Base-by-base conservation (phyloP, 2,113 vertebrate genomes). In the Cyprinodon tularosa region DNA sequence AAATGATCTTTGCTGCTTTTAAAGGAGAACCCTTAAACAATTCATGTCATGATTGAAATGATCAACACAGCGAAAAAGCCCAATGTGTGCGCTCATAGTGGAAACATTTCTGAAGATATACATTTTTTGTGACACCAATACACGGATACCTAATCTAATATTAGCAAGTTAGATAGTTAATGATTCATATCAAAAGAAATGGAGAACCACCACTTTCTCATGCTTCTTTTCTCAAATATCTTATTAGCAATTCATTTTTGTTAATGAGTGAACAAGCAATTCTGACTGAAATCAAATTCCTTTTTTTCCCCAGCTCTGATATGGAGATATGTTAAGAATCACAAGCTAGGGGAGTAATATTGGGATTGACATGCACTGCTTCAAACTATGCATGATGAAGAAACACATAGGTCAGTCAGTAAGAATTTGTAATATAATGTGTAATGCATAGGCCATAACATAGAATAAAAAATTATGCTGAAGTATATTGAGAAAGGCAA, bases 111-210 rank as follows among this genome's bases (percentile, higher is more conserved):
- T 62, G 44, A 77, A 83, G 78, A 62, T 66, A 76, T 81, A 73
- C 1, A 82, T 88, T 81, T 89, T 82, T 86, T 69, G 74, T 72
- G 20, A 17, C 62, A 50, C 72, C 66, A 74, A 83, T 83, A 72
- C 66, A 53, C 77, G 72, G 75, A 66, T 62, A 69, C 66, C 75
- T 87, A 88, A 92, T 90, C 77, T 77, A 88, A 85, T 89, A 89
- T 82, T 72, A 86, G 70, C 64, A 81, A 89, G 89, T 91, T 81
- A 83, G 79, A 86, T 77, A 74, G 80, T 72, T 82, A 88, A 90
- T 88, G 85, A 88, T 79, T 90, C 81, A 73, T 82, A 87, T 81
- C 74, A 70, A 50, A 82, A 62, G 74, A 84, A 89, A 90, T 88
- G 84, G 82, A 83, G 88, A 87, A 89, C 83, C 77, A 60, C 45